Conservation (phyloP, 2,888 invertebrate species). For the Steromphala cineraria region DNA sequence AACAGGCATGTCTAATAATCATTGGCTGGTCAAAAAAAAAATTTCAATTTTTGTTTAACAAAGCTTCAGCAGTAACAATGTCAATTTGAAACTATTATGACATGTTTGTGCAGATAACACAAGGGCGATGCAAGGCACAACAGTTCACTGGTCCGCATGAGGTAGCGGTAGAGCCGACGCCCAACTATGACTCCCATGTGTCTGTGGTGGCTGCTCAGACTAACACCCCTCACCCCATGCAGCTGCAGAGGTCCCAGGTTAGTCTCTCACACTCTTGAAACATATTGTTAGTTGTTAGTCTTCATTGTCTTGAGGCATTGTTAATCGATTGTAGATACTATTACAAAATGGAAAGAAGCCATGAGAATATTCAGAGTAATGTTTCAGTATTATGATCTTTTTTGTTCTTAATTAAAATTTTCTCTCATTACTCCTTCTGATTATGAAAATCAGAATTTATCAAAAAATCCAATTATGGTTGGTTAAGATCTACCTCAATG, state of each 20-base stretch:
- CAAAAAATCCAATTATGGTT: no score
- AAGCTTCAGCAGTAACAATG: no score
- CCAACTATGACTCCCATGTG: conserved; percentile 65
- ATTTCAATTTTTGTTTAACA: no score
- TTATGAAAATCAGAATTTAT: neutral
- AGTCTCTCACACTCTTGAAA: neutral
- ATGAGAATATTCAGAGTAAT: no score
- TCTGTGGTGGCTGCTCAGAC: conserved; percentile 45
- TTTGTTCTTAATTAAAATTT: neutral
- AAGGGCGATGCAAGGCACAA: conserved; percentile 60
- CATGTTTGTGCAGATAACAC: conserved; percentile 43
- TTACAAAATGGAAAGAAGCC: no score
- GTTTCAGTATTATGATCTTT: no score
- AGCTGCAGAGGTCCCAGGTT: conserved; percentile 57
- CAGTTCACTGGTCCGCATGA: conserved; percentile 27
- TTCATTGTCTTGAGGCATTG: no score
- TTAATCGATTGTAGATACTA: no score
- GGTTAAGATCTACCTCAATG: conserved; percentile 63
- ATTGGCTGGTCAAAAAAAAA: no score
- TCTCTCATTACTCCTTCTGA: neutral
- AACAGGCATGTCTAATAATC: no score
- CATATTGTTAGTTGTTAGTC: neutral
- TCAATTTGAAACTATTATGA: no score
- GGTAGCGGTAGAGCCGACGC: conserved; percentile 58
- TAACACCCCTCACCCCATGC: conserved; percentile 43